Conservation (phyloP, 2,888 invertebrate genomes). For the Koerneria pararmatus region DNA sequence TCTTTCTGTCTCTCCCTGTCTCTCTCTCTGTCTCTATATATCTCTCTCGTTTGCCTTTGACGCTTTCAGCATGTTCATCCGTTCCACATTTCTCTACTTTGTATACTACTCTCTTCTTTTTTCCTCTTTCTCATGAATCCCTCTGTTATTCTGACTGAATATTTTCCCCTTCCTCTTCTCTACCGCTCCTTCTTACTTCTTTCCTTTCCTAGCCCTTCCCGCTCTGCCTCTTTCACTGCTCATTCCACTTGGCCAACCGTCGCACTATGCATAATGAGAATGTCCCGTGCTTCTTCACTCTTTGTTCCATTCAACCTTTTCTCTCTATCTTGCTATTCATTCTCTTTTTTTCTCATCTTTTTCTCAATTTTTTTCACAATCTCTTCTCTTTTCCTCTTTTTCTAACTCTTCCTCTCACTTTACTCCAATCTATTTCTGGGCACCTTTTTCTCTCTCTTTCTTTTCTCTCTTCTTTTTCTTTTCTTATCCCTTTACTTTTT, state of each 20-base stretch:
- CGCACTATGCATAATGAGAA: neutral
- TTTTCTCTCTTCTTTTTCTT: neutral
- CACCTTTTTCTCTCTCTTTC: neutral
- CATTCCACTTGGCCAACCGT: neutral
- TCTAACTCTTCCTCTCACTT: neutral
- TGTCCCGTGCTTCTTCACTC: neutral
- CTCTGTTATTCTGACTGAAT: conserved; percentile 15
- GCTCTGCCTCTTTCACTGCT: conserved; percentile 6
- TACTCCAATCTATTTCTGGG: neutral
- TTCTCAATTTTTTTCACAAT: too few relatives aligned
- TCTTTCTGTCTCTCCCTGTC: conserved; percentile 7
- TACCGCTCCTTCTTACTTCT: conserved; percentile 13
- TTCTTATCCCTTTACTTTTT: neutral
- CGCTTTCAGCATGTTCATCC: neutral
- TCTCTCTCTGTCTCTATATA: neutral
- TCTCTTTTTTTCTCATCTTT: neutral
- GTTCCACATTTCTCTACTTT: neutral
- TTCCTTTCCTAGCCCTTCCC: conserved; percentile 20
- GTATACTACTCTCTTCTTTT: conserved; percentile 10
- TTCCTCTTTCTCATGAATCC: conserved; percentile 2
- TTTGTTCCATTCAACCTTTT: neutral
- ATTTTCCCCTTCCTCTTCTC: conserved; percentile 20
- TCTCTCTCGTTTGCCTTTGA: neutral
- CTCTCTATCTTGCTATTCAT: neutral
- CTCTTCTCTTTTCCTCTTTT: too few relatives aligned